phyloP scores from a whole-genome alignment of 2,113 vertebrate species.

The Passer montanus region DNA sequence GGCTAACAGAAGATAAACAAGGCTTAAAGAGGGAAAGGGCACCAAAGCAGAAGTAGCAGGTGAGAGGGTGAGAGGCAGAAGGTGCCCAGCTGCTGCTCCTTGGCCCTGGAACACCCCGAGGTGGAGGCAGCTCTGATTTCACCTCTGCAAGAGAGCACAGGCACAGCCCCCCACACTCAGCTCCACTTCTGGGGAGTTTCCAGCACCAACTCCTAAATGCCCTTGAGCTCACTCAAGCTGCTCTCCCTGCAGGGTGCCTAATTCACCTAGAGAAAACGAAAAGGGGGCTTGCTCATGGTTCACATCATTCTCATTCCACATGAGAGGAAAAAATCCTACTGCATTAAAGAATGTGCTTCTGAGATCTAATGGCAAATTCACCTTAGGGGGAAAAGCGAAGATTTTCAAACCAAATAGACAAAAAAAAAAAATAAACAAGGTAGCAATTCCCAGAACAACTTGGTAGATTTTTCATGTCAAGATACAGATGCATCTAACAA shows the following conservation, averaged over 20 bases:
- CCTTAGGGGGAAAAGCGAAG: not conserved
- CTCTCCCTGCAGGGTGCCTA: not conserved
- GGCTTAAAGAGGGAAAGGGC: not conserved
- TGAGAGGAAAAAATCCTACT: not conserved
- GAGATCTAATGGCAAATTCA: not conserved
- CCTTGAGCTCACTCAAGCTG: not conserved
- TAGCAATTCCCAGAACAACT: not conserved
- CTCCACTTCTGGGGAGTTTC: not conserved
- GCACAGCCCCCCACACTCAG: not conserved
- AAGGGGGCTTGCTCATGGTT: not conserved
- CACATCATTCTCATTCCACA: not conserved
- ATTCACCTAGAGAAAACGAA: not conserved
- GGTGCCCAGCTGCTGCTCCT: not conserved
- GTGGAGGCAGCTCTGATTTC: not conserved
- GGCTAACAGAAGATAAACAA: not conserved
- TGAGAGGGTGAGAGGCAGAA: not conserved
- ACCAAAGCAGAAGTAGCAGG: not conserved
- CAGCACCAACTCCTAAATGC: not conserved
- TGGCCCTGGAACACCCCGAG: not conserved
- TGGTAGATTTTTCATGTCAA: not conserved
- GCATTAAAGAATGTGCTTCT: not conserved
- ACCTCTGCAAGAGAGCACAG: not conserved
- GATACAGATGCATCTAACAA: not conserved
- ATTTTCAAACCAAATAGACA: not conserved
- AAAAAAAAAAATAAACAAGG: not conserved